Base-by-base conservation (phyloP, 1,140 invertebrate species). In the Elymnias hypermnestra region DNA sequence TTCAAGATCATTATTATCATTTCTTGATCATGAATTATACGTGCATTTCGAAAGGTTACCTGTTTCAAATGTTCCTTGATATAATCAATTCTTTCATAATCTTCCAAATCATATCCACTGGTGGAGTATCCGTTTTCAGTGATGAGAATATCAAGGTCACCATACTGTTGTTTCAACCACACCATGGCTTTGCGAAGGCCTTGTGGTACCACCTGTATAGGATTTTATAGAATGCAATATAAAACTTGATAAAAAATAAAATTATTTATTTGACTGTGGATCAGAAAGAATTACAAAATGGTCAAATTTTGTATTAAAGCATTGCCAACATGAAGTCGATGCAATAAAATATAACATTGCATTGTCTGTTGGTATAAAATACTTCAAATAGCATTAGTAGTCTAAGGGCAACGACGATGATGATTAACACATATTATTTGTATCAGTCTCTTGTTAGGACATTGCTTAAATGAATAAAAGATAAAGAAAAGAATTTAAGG, bases 111-210 rank as follows among this genome's bases (percentile, higher is more conserved):
- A 8, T 79, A 77, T 3, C 78, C 77, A 3, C 67, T 61, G 66
- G 90, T 87, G 22, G 90, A 81, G 46, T 86, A 83, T 1, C 92
- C 93, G 63, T 92, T 93, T 85, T 93, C 92, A 2, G 90, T 90
- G 4, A 94, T 87, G 12, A 90, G 75, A 5, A 93, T 78, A 19
- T 84, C 69, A 0, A 88, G 77, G 66, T 90, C 89, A n/a, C 86
- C 76, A 56, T 93, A 94, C 10, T 87, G 73, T 2, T 87, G 65
- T 36, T 88, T 88, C 15, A 94, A 86, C 86, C 89, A 90, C 2
- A 86, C 87, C 10, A 93, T 36, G 35, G 58, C 36, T 1, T 51
- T 31, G 3, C 68, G 53, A 1, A 81, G 17, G 77, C 89, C 56
- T 79, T 72, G 19, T 4, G 73, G 72, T 38, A 65, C 54, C 3